Evolutionary conservation across 35 echinoderm and acorn worm species (phyloP).

Genomic region (Lytechinus variegatus): DNA sequence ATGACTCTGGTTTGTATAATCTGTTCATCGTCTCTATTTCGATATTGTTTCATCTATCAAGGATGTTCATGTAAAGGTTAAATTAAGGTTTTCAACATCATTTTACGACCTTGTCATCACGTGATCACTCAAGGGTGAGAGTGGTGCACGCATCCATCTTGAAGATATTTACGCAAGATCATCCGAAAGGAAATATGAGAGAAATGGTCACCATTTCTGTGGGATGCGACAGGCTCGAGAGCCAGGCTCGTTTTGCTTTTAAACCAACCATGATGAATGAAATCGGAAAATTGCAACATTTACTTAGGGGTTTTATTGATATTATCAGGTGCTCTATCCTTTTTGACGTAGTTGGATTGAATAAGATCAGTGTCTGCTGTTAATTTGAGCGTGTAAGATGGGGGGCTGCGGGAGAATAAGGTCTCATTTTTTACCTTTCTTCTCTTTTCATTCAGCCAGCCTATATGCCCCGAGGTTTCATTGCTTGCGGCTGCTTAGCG

Average conservation of each 20-base stretch:
- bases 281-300: not conserved
- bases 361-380: slow-evolving; percentile 28
- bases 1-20: not conserved
- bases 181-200: not conserved
- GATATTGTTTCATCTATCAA: not conserved
- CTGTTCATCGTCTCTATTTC: not conserved
- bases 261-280: slow-evolving; percentile 18
- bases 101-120: not conserved
- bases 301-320: slow-evolving; percentile 31
- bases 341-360: slow-evolving; percentile 14
- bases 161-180: slow-evolving; percentile 1
- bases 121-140: not conserved
- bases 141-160: not conserved
- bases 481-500: slow-evolving; percentile 15
- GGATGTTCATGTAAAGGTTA: not conserved
- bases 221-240: not conserved
- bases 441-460: not conserved
- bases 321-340: not conserved
- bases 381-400: slow-evolving; percentile 27
- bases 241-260: not conserved
- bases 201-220: not conserved
- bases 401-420: not conserved
- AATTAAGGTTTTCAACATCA: not conserved
- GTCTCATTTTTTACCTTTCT: not conserved
- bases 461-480: not conserved